Conservation (phyloP, 2,888 invertebrate species). For the Chrysolina americana region DNA sequence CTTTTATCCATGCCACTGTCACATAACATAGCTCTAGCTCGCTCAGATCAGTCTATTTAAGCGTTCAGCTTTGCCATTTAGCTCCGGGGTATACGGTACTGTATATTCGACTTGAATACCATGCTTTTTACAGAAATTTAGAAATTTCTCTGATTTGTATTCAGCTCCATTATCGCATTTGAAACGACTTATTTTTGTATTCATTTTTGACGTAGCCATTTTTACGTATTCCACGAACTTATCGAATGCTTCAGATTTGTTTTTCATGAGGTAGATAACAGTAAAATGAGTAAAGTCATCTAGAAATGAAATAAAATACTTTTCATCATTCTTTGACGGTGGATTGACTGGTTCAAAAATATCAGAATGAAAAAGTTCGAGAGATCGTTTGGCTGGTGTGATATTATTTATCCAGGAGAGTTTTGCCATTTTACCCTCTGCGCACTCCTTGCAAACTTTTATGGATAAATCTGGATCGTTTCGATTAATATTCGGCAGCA, state of each 20-base stretch:
- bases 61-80: background rate
- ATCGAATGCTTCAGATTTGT: background rate
- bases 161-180: background rate
- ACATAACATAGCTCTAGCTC: background rate
- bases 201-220: background rate
- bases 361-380: constrained; percentile 11
- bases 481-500: constrained; percentile 4
- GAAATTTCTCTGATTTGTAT: too few relatives aligned
- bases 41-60: background rate
- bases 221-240: background rate
- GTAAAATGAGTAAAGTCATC: background rate
- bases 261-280: background rate
- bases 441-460: constrained; percentile 6
- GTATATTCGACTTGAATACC: too few relatives aligned
- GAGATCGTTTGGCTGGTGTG: background rate
- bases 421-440: background rate
- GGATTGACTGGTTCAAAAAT: constrained; percentile 9
- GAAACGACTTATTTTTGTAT: background rate
- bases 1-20: background rate
- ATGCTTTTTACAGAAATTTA: too few relatives aligned
- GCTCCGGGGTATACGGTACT: background rate
- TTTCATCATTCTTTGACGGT: background rate
- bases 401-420: background rate
- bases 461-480: constrained; percentile 5
- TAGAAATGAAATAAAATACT: background rate